Base-by-base conservation (phyloP, 2,797 vertebrate genomes). In the Rhinichthys osculus region DNA sequence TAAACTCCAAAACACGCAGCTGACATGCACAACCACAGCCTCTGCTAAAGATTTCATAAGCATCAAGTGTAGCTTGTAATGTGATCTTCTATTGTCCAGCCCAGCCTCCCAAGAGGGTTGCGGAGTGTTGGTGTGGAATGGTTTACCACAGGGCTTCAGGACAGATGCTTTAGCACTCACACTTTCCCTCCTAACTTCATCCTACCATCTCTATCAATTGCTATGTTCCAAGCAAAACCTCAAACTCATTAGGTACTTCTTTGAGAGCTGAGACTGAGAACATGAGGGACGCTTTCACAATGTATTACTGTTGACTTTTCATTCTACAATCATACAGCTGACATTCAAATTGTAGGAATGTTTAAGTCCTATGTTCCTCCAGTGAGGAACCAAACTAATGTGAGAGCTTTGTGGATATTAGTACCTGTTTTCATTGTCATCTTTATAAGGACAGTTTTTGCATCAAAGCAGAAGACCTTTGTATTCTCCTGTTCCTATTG, bases 101-200 rank as follows among this genome's bases (percentile, higher is more conserved):
- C 64, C 89, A 90, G 85, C 85, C 89, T 87, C 44, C 85, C 52
- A 85, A 73, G 84, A 89, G 90, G 74, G 78, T 83, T 47, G 67
- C 79, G 74, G 80, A 21, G 67, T 89, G 88, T 88, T 91, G 85
- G 89, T 89, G 92, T 87, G 87, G 88, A 88, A 90, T 87, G 91
- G 87, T 91, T 89, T 89, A 88, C 86, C 90, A 89, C 86, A 88
- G 91, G 92, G 88, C 85, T 86, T 71, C 30, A 76, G 59, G 87
- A 88, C 88, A 90, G 85, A 84, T 78, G 83, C 82, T 82, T 86
- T 57, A 30, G 69, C 54, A 72, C 67, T 79, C 13, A 35, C 42
- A 66, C 7, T 40, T 69, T 84, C 64, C 69, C 62, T 69, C 62
- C 79, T 71, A 86, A 69, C 62, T 66, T 88, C 73, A 84, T 67